Base-by-base conservation (phyloP, 2,888 invertebrate species). In the Callimorpha dominula region DNA sequence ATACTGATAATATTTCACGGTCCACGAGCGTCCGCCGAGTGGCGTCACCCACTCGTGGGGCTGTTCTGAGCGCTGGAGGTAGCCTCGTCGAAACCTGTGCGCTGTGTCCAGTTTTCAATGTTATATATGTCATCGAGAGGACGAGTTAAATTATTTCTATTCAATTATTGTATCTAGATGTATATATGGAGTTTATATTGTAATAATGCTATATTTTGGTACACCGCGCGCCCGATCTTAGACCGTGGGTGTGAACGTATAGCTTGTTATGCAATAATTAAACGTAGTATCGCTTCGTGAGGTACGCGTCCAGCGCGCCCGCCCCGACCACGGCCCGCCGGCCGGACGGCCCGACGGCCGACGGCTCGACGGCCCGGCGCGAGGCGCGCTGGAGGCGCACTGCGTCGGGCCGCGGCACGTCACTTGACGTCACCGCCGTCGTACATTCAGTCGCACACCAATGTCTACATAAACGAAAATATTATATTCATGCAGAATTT, bases 131-230 rank as follows among this genome's bases (percentile, higher is more conserved):
- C 74, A 72, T 66, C 68, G 79, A 75, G 75, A 77, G 78, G 82
- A 81, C 75, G 81, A 84, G 78, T 81, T 85, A 82, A 84, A 85
- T 89, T 87, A 82, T 84, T 82, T 80, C 76, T 75, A 83, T 81
- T 78, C 76, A 80, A 83, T 74, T 20, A 57, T 57, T 86, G 81
- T 88, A 88, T 82, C 83, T 88, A 88, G 82, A 81, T 90, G 87
- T 87, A 86, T 88, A 88, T 90, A 86, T 87, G 90, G 84, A 89
- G 84, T 87, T 90, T 91, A 91, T 91, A 90, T 90, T 89, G 88
- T 90, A 89, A 87, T 89, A 88, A 84, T 84, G 83, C 86, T 84
- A 71, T 76, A 75, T 84, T 71, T 77, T 72, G 79, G 76, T 78
- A 71, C 76, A 74, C 65, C 68, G 71, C 71, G 71, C 72, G 70